A percentile compares a stretch with the other conserved stretches of the same genome.
Evolutionary conservation across 1,140 invertebrate species (phyloP).

Genomic region (Orchesella cincta): DNA sequence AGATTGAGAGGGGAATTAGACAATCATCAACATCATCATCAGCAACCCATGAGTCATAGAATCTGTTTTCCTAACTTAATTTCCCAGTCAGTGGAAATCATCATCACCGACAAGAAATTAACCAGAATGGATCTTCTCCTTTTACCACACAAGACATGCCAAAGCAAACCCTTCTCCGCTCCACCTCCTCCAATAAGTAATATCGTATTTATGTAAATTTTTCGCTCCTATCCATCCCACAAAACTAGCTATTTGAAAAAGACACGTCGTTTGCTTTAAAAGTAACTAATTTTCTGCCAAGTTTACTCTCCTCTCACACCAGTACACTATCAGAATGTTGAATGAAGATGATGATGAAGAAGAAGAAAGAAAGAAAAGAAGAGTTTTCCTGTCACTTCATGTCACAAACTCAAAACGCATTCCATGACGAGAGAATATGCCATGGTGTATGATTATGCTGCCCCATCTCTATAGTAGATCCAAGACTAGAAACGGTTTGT

Average conservation of each 20-base stretch:
- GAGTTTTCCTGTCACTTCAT: constrained; percentile 11
- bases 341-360: not conserved
- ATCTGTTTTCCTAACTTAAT: no score
- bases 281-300: constrained; percentile 24
- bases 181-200: not conserved
- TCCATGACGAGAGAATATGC: no score
- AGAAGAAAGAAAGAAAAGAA: not conserved
- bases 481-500: no score
- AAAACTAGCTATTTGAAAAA: not conserved
- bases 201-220: constrained; percentile 25
- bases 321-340: not conserved
- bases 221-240: not conserved
- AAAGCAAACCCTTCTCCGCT: not conserved
- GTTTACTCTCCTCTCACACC: not conserved
- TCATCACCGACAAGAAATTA: no score
- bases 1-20: no score
- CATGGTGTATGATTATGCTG: no score
- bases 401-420: no score
- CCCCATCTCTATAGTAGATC: no score
- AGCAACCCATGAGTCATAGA: no score
- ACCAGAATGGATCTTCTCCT: not conserved
- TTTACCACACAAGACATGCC: not conserved
- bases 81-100: no score
- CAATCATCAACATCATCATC: no score
- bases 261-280: not conserved